Conservation (phyloP, 2,113 vertebrate species). For the Andinoacara biseriatus region DNA sequence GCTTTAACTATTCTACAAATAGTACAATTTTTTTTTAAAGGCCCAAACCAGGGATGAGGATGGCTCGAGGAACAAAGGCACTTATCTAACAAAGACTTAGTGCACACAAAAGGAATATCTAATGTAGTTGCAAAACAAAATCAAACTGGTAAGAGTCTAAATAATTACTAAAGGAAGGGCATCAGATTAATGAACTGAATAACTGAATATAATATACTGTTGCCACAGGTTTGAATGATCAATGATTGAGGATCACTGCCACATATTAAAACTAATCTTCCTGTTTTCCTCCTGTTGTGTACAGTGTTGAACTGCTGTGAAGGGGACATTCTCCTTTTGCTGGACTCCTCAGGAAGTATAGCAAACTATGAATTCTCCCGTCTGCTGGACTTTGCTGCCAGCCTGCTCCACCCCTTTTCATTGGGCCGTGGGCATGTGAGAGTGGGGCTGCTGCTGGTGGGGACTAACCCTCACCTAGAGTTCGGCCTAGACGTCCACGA, state of each 20-base stretch:
- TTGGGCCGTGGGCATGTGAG: constrained; percentile 82
- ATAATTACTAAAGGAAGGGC: not conserved
- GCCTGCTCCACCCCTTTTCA: constrained; percentile 82
- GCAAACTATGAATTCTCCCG: constrained; percentile 86
- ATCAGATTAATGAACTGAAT: not conserved
- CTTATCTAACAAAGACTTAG: not conserved
- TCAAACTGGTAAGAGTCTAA: not conserved
- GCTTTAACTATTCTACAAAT: not conserved
- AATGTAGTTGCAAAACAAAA: not conserved
- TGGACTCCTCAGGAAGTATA: constrained; percentile 92
- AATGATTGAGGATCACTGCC: not conserved
- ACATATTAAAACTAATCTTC: not conserved
- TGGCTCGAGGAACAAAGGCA: not conserved
- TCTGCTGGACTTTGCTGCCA: constrained; percentile 83
- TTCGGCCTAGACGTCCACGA: constrained; percentile 81
- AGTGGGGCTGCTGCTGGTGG: constrained; percentile 88
- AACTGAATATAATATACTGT: not conserved
- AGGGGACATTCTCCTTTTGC: constrained; percentile 86
- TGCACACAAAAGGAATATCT: not conserved
- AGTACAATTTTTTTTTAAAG: not conserved
- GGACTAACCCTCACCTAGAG: constrained; percentile 82
- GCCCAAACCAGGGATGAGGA: not conserved
- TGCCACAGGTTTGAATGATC: not conserved
- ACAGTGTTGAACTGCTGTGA: constrained; percentile 73
- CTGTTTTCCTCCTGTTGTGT: constrained; percentile 4